phyloP scores from a whole-genome alignment of 2,888 invertebrate species.

The Eudemis profundana region DNA sequence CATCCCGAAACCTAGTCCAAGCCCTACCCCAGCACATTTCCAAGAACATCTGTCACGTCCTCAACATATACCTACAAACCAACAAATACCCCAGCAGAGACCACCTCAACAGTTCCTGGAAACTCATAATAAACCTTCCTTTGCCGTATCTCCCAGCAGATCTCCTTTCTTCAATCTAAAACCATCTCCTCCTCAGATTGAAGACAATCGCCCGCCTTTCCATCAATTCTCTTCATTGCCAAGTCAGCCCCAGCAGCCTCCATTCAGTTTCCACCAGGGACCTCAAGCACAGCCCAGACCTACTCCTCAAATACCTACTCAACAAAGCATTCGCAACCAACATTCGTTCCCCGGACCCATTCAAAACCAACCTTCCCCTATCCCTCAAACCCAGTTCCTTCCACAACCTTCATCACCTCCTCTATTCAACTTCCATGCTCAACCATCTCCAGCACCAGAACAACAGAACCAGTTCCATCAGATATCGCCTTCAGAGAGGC shows the following conservation, averaged over 20 bases:
- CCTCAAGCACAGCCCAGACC: slow-evolving; percentile 68
- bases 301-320: slow-evolving; percentile 59
- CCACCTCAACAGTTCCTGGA: slow-evolving; percentile 74
- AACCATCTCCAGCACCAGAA: slow-evolving; percentile 59
- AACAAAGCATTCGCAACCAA: slow-evolving; percentile 58
- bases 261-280: slow-evolving; percentile 79
- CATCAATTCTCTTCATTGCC: slow-evolving; percentile 64
- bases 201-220: slow-evolving; percentile 73
- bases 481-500: slow-evolving; percentile 52
- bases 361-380: slow-evolving; percentile 57
- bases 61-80: slow-evolving; percentile 68
- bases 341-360: slow-evolving; percentile 63
- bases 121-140: slow-evolving; percentile 70
- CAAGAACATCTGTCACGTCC: slow-evolving; percentile 70
- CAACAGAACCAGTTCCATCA: slow-evolving; percentile 43
- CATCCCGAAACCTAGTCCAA: slow-evolving; percentile 66
- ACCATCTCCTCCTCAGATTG: slow-evolving; percentile 76
- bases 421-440: slow-evolving; percentile 73
- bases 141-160: slow-evolving; percentile 67
- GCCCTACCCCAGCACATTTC: slow-evolving; percentile 67
- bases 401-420: slow-evolving; percentile 62
- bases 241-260: slow-evolving; percentile 69
- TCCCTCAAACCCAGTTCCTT: slow-evolving; percentile 46
- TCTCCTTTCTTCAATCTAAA: slow-evolving; percentile 78
- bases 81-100: slow-evolving; percentile 81